Percentiles rank a stretch among this genome's conserved stretches.
Conservation (phyloP, 1,140 invertebrate genomes). For the Drosophila orosa region DNA sequence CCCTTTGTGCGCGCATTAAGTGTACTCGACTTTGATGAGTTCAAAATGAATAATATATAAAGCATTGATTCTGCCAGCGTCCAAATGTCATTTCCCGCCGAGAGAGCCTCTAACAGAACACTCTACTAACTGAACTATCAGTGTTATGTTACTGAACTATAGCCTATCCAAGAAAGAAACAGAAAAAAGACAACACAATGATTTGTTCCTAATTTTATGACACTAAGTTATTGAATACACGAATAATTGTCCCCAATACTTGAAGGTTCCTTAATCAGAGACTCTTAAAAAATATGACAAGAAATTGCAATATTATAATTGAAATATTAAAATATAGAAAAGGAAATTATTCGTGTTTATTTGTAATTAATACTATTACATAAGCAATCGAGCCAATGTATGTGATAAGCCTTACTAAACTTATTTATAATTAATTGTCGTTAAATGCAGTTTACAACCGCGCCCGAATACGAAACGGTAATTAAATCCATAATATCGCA, state of each 20-base stretch:
- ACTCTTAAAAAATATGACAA: not conserved
- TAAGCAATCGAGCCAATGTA: conserved; percentile 4
- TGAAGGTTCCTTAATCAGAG: not conserved
- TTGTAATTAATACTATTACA: conserved; percentile 27
- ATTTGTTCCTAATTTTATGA: conserved; percentile 41
- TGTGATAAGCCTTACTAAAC: conserved; percentile 61
- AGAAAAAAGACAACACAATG: conserved; percentile 17
- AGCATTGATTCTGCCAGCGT: not conserved
- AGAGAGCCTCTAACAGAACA: conserved; percentile 15
- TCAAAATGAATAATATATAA: conserved; percentile 29
- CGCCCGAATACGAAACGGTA: conserved; percentile 84
- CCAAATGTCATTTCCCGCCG: conserved; percentile 7
- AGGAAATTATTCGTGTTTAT: conserved; percentile 2
- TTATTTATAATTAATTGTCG: conserved; percentile 77
- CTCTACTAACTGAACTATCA: conserved; percentile 8
- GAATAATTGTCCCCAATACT: not conserved
- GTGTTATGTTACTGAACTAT: not conserved
- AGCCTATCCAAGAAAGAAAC: conserved; percentile 11
- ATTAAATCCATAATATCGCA: conserved; percentile 73
- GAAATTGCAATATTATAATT: not conserved
- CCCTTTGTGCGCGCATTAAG: conserved; percentile 36
- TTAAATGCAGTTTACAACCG: conserved; percentile 82
- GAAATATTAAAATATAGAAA: not conserved
- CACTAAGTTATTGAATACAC: not conserved
- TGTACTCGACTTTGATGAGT: conserved; percentile 26